phyloP scores from a whole-genome alignment of 2,888 invertebrate species.

The Orthosia gothica region DNA sequence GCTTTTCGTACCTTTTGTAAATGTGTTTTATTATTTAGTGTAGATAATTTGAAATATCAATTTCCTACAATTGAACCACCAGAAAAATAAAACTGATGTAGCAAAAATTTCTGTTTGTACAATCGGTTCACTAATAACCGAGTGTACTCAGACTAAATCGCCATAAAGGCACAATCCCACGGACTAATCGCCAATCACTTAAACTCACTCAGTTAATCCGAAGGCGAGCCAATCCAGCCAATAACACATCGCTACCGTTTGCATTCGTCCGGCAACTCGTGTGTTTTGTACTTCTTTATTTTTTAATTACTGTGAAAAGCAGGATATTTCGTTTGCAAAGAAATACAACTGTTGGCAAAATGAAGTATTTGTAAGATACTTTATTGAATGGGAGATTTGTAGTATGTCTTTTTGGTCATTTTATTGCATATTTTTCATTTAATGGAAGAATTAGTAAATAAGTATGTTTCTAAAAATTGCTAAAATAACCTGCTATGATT shows the following conservation, averaged over 20 bases:
- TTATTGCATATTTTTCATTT: not conserved
- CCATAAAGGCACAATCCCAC: constrained; percentile 33
- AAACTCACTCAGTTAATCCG: constrained; percentile 25
- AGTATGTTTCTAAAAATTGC: too few species aligned
- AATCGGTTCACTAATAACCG: constrained; percentile 1
- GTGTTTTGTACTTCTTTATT: constrained; percentile 11
- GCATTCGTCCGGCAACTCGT: constrained; percentile 17
- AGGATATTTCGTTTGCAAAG: not conserved
- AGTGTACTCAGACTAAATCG: not conserved
- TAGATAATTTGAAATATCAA: too few species aligned
- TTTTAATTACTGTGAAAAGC: constrained; percentile 23
- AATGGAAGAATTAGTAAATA: not conserved
- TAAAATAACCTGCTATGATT: too few species aligned
- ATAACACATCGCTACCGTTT: constrained; percentile 21
- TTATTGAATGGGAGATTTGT: not conserved
- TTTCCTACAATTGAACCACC: too few species aligned
- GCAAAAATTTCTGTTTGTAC: too few species aligned
- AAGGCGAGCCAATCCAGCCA: constrained; percentile 39
- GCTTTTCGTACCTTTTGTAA: too few species aligned
- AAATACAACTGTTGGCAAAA: not conserved
- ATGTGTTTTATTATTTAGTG: too few species aligned
- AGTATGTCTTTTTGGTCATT: not conserved
- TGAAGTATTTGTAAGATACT: not conserved
- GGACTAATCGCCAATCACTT: constrained; percentile 33
- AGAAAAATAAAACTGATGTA: not conserved